Conservation (phyloP, 2,888 invertebrate genomes). For the Dryadula phaetusa region DNA sequence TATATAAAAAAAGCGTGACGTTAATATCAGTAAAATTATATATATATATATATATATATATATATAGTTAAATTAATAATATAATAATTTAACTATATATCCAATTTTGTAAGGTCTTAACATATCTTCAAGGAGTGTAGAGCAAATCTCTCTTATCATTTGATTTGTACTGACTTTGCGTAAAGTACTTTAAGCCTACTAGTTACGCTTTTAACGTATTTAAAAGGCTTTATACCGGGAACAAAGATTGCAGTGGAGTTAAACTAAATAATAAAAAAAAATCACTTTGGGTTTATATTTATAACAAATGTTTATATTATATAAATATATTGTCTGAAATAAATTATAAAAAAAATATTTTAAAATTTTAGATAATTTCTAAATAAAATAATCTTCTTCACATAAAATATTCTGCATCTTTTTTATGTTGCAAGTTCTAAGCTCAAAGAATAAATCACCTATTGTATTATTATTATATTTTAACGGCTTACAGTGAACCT, state of each 20-base stretch:
- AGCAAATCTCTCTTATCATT: slow-evolving; percentile 30
- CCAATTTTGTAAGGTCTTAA: not conserved
- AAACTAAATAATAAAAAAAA: too few relatives aligned
- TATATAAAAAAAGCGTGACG: too few relatives aligned
- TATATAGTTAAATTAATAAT: too few relatives aligned
- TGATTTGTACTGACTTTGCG: slow-evolving; percentile 51
- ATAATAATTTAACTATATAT: too few relatives aligned
- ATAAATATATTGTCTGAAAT: too few relatives aligned
- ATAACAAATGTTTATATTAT: too few relatives aligned
- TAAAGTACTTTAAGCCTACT: slow-evolving; percentile 70
- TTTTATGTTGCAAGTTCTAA: not conserved
- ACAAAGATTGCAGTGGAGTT: slow-evolving; percentile 10
- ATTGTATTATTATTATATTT: not conserved
- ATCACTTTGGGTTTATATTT: too few relatives aligned
- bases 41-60: not conserved
- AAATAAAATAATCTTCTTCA: too few relatives aligned
- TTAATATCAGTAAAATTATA: not conserved
- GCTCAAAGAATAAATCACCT: not conserved
- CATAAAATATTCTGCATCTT: too few relatives aligned
- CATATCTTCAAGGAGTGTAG: slow-evolving; percentile 4
- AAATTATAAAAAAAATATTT: too few relatives aligned
- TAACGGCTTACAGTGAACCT: not conserved
- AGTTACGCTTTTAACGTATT: slow-evolving; percentile 62
- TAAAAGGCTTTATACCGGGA: slow-evolving; percentile 60
- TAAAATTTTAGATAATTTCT: too few relatives aligned